Evolutionary conservation across 2,888 invertebrate genomes (phyloP), one percentile per base, ranked within the genome.

Genomic region (Oxytorus armatus): DNA sequence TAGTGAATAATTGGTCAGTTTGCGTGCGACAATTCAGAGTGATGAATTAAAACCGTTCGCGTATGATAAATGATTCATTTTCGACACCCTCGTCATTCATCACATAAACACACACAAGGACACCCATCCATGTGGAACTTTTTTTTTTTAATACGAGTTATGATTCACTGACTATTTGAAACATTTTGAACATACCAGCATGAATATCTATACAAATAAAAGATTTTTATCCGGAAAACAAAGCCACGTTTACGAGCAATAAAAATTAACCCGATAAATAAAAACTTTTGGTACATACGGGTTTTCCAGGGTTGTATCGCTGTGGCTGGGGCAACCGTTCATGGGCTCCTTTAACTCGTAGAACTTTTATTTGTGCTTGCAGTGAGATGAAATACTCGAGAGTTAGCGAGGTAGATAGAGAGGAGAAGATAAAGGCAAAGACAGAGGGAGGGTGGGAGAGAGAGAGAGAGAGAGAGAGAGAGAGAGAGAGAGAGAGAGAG

Each of bases 281-380:
- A 16, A 53, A 68, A 53, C n/a, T 53, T 39, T 14, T 39, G 8
- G 44, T 33, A 55, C 42, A 59, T 70, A 47, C 70, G 70, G 57
- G 57, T 33, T 5, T n/a, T n/a, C n/a, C 8, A 47, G 18, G 16
- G 16, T 21, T 29, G 55, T 18, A 44, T 10, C 16, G 29, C 55
- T 55, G 14, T 23, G 7, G 3, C 21, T 63, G 42, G 53, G 5
- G 25, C 29, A 39, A 49, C 33, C 33, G 47, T 77, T 63, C 44
- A 25, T 42, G n/a, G 36, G 11, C 23, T 47, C 8, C 47, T 51
- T 63, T 51, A 36, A 42, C 39, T 8, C 7, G 16, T 18, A 36
- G 66, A 53, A 78, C 66, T 78, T 73, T 73, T 68, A 73, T 78
- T 78, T 73, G 73, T 21, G 23, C 49, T 36, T 51, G 16, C 1